Evolutionary conservation across 2,888 invertebrate genomes (phyloP), one percentile per base, ranked within the genome.

Genomic region (Teleogryllus oceanicus): DNA sequence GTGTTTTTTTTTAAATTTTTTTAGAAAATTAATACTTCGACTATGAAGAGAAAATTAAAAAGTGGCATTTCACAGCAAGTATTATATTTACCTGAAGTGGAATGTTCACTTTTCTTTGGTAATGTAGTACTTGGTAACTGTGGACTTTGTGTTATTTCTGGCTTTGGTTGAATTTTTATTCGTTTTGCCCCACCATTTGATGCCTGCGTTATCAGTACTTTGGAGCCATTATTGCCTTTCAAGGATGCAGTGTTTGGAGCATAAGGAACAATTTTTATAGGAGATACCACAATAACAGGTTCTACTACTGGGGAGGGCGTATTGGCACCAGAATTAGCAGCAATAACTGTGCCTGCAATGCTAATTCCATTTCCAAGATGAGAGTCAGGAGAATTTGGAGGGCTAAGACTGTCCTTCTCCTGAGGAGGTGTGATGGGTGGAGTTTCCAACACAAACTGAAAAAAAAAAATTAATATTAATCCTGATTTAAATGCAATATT

Each of bases 341-440:
- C 37, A 37, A 37, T 37, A 13, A 62, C 62, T 18, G 62, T 18
- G n/a, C 16, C 13, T 18, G n/a, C 62, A 18, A 62, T 13, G 13
- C 37, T 75, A 49, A 24, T 78, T 62, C 20, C 74, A 49, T 74
- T 75, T 11, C 49, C 76, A 24, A 12, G 49, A n/a, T 74, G 75
- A 11, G 80, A 80, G 16, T 77, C 21, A 2, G 82, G 82, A 8
- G 82, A 81, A 18, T 50, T 77, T 13, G 82, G 82, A 10, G 82
- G 81, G 76, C 82, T 82, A n/a, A 62, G 13, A 13, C 81, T 79
- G 11, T 82, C 82, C 16, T 50, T 51, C 13, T 76, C 37, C 75
- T 85, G 85, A 5, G 86, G 85, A 74, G 88, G 87, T 24, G 88
- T 87, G 78, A 87, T 86, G n/a, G 87, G 87, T n/a, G 88, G 88